A percentile compares a stretch with the other conserved stretches of the same genome.
Evolutionary conservation across 2,888 invertebrate genomes (phyloP).

Genomic region (Calameuta pallipes): DNA sequence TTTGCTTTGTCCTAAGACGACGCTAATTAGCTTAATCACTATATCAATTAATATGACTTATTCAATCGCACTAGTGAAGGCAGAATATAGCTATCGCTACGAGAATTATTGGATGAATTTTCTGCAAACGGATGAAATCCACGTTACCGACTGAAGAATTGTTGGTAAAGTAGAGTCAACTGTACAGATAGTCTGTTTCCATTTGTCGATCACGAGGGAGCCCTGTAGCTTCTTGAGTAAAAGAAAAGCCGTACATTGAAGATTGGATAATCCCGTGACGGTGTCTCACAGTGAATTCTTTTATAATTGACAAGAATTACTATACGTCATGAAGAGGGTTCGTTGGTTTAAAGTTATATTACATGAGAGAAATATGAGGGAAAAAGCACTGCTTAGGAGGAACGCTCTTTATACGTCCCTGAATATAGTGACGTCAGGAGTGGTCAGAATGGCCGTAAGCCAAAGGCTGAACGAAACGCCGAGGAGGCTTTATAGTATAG

Average conservation of each 20-base stretch:
- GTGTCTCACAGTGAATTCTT: background rate
- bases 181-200: background rate
- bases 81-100: background rate
- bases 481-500: constrained; percentile 28
- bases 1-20: background rate
- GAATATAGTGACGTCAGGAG: constrained; percentile 31
- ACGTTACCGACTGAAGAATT: background rate
- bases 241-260: background rate
- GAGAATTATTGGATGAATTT: background rate
- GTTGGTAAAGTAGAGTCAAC: background rate
- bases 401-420: constrained; percentile 29
- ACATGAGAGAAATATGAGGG: background rate
- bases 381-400: background rate
- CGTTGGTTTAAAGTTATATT: background rate
- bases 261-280: background rate
- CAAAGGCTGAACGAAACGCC: constrained; percentile 50
- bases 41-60: background rate
- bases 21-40: background rate
- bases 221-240: background rate
- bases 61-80: background rate
- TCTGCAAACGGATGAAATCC: background rate
- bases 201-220: background rate
- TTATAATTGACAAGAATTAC: background rate
- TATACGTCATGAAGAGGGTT: background rate
- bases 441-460: constrained; percentile 50